Base-by-base conservation (phyloP, 2,113 vertebrate species). In the Pholis gunnellus region DNA sequence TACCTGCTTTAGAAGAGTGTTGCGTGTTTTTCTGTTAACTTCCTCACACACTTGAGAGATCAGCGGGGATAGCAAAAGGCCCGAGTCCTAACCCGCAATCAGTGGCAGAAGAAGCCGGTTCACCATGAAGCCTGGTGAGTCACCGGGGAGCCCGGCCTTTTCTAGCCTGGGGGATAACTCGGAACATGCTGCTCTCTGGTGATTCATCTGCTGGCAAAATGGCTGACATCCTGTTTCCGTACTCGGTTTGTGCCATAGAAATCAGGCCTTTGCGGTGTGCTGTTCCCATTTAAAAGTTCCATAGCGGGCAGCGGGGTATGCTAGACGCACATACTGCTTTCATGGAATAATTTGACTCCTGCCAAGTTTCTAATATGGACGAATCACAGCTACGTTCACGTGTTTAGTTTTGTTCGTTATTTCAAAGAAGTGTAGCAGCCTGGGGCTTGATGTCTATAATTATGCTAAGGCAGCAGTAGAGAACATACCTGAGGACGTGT, bases 181-280 rank as follows among this genome's bases (percentile, higher is more conserved):
- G 52, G 81, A 74, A 77, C 81, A 67, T 5, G 38, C 74, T 79
- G 48, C 73, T 68, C 68, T 69, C 65, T 64, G 80, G 57, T 93
- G 91, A 91, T 79, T 94, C 89, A 93, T 91, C 77, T 38, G 78
- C 50, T 54, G 74, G 73, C 54, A 89, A 90, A 94, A 92, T 92
- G 91, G 89, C 87, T 71, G 76, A 91, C 90, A 87, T 93, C 92
- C 90, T 91, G 86, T 81, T 91, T 90, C 82, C 82, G 77, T 64
- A 1, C 72, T 84, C 13, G 29, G 38, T 79, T 86, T n/a, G 57
- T 63, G 17, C 75, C 75, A 65, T 74, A 64, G 72, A 82, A 83
- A 57, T 57, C 11, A 8, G 31, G 18, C 54, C 40, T 82, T 72
- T 89, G 87, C 22, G 72, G 77, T 67, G 29, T 5, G n/a, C 54